Evolutionary conservation across 92 coral and sea anemone genomes (phyloP).

Genomic region (Montipora capitata): DNA sequence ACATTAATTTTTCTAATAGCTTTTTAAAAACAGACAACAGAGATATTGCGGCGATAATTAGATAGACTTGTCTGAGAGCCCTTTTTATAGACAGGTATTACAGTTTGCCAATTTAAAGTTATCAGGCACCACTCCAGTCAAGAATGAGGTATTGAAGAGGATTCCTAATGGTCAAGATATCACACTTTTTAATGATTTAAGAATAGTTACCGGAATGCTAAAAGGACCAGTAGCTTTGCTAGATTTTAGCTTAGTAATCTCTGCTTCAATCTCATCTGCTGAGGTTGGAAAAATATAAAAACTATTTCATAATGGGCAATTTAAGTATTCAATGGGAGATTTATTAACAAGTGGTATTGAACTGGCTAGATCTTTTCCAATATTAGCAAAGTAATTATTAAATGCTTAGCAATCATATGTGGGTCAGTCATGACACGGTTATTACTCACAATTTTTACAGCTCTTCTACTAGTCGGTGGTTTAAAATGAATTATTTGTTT

Average conservation of each 20-base stretch:
- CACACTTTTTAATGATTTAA: slow-evolving; percentile 12
- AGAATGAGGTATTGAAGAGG: not conserved
- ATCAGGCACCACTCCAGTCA: not conserved
- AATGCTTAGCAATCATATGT: slow-evolving; percentile 57
- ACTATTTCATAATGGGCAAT: not conserved
- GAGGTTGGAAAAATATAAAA: slow-evolving; percentile 35
- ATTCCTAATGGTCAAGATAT: too few relatives aligned
- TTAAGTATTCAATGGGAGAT: slow-evolving; percentile 35
- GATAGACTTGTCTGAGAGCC: not conserved
- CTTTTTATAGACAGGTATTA: not conserved
- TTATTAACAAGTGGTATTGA: too few relatives aligned
- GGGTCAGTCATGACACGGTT: slow-evolving; percentile 51
- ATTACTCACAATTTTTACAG: slow-evolving; percentile 21
- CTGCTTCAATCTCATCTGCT: slow-evolving; percentile 36
- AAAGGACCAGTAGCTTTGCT: too few relatives aligned
- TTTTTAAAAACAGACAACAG: not conserved
- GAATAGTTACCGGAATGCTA: slow-evolving; percentile 10
- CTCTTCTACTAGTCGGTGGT: slow-evolving; percentile 6
- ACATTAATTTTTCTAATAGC: slow-evolving; percentile 13
- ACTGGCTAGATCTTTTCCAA: slow-evolving; percentile 34
- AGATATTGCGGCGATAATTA: slow-evolving; percentile 23
- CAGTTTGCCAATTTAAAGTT: slow-evolving; percentile 7
- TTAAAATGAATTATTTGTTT: slow-evolving; percentile 19
- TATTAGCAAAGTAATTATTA: slow-evolving; percentile 47
- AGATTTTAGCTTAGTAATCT: slow-evolving; percentile 21